phyloP scores from a whole-genome alignment of 2,888 invertebrate genomes.

The Pristionchus maxplancki region DNA sequence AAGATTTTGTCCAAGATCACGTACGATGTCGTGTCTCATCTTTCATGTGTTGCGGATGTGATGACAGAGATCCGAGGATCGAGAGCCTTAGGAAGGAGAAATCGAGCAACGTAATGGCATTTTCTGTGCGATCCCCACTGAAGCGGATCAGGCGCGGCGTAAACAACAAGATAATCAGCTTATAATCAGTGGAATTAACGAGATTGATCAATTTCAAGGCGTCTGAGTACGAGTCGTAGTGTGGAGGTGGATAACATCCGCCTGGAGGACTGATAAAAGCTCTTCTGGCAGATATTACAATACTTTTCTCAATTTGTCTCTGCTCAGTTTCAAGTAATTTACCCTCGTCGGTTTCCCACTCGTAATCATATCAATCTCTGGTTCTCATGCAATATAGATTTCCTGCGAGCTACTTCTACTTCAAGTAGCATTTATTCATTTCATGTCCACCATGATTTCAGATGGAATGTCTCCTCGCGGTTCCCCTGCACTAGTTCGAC shows the following conservation, averaged over 20 bases:
- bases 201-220: background rate
- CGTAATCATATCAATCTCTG: background rate
- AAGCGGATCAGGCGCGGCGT: background rate
- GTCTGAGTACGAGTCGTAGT: background rate
- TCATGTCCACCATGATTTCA: no score
- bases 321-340: background rate
- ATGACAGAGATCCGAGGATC: background rate
- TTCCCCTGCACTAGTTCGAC: slow-evolving; percentile 33
- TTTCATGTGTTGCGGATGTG: background rate
- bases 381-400: no score
- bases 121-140: no score
- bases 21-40: background rate
- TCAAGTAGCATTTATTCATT: no score
- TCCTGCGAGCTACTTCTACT: no score
- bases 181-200: background rate
- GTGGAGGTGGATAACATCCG: background rate
- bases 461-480: slow-evolving; percentile 11
- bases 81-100: no score
- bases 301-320: background rate
- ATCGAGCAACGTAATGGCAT: no score
- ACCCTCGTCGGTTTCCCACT: no score
- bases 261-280: no score
- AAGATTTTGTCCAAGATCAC: background rate
- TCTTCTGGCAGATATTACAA: no score
- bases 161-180: background rate